Evolutionary conservation across 2,888 invertebrate species (phyloP).

Genomic region (Malachius bipustulatus): DNA sequence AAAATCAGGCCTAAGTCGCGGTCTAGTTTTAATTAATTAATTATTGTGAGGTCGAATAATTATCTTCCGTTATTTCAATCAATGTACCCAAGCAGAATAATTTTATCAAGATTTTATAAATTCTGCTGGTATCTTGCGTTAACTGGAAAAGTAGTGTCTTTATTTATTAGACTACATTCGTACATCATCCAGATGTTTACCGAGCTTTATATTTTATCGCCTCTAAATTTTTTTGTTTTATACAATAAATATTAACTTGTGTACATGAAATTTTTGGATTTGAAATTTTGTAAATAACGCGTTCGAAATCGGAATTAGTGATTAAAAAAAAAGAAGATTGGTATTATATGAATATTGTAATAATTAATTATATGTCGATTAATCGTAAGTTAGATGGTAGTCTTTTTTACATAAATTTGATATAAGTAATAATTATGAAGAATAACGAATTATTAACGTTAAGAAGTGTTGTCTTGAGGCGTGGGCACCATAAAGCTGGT

Average conservation of each 20-base stretch:
- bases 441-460: slow-evolving; percentile 29
- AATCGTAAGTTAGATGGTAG: slow-evolving; percentile 34
- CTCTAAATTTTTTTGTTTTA: too few relatives aligned
- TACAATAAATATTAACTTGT: slow-evolving; percentile 17
- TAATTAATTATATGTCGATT: slow-evolving; percentile 29
- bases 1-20: slow-evolving; percentile 31
- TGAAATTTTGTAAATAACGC: slow-evolving; percentile 15
- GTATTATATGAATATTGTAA: slow-evolving; percentile 11
- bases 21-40: slow-evolving; percentile 21
- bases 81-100: too few relatives aligned
- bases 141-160: too few relatives aligned
- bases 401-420: slow-evolving; percentile 32
- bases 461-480: slow-evolving; percentile 33
- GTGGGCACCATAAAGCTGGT: slow-evolving; percentile 35
- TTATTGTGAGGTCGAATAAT: slow-evolving; percentile 16
- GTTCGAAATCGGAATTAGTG: slow-evolving; percentile 25
- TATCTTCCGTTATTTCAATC: too few relatives aligned
- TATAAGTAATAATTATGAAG: too few relatives aligned
- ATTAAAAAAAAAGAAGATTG: too few relatives aligned
- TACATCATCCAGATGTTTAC: too few relatives aligned
- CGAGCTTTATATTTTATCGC: too few relatives aligned
- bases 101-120: too few relatives aligned
- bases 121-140: too few relatives aligned
- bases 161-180: too few relatives aligned
- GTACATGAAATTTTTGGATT: slow-evolving; percentile 9